Conservation (phyloP, 2,113 vertebrate species). For the Muscicapa adusta region DNA sequence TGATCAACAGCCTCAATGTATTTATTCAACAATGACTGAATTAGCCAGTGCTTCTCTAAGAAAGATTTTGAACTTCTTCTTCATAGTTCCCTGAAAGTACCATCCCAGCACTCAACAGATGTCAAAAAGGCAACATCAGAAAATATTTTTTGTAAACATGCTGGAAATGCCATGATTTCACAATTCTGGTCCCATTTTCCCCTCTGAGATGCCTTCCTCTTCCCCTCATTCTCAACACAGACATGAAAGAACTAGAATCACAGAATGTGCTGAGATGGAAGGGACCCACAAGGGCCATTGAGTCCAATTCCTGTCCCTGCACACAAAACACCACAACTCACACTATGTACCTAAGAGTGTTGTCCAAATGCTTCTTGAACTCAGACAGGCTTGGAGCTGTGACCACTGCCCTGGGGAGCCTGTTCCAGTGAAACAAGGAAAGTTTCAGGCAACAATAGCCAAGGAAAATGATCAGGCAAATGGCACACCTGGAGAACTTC, state of each 20-base stretch:
- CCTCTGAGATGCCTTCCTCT: not conserved
- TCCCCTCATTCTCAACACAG: not conserved
- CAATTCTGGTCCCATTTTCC: not conserved
- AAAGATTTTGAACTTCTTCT: not conserved
- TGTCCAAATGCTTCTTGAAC: not conserved
- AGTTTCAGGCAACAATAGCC: not conserved
- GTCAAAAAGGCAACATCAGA: not conserved
- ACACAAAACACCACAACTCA: too few species aligned
- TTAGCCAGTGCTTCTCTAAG: not conserved
- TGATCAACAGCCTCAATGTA: not conserved
- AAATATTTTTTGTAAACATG: not conserved
- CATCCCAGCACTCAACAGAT: not conserved
- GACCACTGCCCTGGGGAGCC: not conserved
- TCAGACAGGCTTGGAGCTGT: not conserved
- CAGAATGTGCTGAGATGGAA: not conserved
- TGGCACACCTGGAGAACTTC: not conserved
- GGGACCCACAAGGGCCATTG: not conserved
- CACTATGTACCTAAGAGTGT: not conserved
- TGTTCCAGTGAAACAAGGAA: not conserved
- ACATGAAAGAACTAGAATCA: not conserved
- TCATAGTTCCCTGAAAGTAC: not conserved
- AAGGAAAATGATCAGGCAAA: not conserved
- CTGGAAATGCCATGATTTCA: not conserved
- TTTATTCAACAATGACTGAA: not conserved
- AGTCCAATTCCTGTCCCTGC: not conserved